Base-by-base conservation (phyloP, 2,113 vertebrate genomes). In the Colaptes auratus region DNA sequence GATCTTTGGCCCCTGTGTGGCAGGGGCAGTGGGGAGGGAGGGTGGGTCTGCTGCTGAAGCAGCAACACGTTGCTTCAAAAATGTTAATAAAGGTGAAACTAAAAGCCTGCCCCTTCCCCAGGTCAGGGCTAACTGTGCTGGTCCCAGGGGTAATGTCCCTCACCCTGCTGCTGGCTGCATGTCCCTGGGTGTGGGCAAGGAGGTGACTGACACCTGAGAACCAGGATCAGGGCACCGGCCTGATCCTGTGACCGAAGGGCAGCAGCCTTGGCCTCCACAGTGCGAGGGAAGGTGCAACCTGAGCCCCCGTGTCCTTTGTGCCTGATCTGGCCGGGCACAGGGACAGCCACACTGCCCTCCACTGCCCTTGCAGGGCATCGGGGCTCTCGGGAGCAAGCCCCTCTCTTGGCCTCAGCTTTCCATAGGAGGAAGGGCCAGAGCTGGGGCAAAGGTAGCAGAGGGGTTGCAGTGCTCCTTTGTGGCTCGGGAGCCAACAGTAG, bases 241-340 rank as follows among this genome's bases (percentile, higher is more conserved):
- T 27, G 80, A 88, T 95, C 89, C 86, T 89, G 89, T 94, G 83
- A 87, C 58, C 0, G 18, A 89, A 78, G 69, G 58, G 76, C 93
- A 88, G 74, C 19, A 64, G 82, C 66, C 39, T 79, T 39, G 7
- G 39, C 76, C 66, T 84, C 63, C 63, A 30, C 33, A 2, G 42
- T 55, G 36, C 46, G 63, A 84, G 92, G 63, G 75, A 91, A 90
- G 94, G 72, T 89, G 95, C 95, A 96, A 95, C 18, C 61, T 77
- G 94, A 96, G 82, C 79, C 65, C 27, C 3, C 0, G 46, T 94
- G 91, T 94, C 91, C 88, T 83, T 82, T 89, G 73, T 59, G 65
- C 15, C 7, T 78, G 91, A 78, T 86, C 90, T 90, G 69, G 35
- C 63, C 61, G 75, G 89, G 58, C 44, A 0, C 78, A 2, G 67